These are phyloP conservation scores for Zygogramma bicolorata DNA, from an alignment of 2,888 invertebrate species.

Conservation along the genomic window DNA sequence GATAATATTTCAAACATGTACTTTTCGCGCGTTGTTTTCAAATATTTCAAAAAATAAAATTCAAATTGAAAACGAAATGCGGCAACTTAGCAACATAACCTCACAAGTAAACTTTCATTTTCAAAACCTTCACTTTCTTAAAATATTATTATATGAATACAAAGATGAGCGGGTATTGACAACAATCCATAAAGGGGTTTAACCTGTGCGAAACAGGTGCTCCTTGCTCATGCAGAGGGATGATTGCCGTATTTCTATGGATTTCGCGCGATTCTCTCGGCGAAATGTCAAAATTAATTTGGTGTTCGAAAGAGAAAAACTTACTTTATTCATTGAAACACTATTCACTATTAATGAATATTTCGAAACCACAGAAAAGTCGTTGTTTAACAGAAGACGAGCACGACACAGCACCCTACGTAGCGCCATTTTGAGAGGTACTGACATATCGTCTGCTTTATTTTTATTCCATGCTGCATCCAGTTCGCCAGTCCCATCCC, in stretches of 20 bases:
- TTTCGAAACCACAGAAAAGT: conserved; percentile 62
- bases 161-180: neutral
- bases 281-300: neutral
- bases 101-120: neutral
- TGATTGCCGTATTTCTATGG: neutral
- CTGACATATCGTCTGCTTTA: conserved; percentile 40
- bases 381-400: conserved; percentile 63
- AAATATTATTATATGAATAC: too few relatives aligned
- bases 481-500: conserved; percentile 32
- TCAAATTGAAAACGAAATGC: neutral
- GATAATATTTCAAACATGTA: neutral
- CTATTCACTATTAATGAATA: conserved; percentile 59
- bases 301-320: conserved; percentile 45
- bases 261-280: neutral
- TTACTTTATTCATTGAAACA: conserved; percentile 63
- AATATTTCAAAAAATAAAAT: neutral
- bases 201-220: conserved; percentile 13
- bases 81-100: conserved; percentile 16
- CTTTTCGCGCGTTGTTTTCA: neutral
- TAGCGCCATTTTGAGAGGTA: conserved; percentile 63
- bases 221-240: neutral
- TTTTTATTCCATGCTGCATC: conserved; percentile 43
- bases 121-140: neutral
- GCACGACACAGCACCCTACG: conserved; percentile 64
- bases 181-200: conserved; percentile 6